A percentile compares a stretch with the other conserved stretches of the same genome.
These are phyloP conservation scores for Lordiphosa clarofinis DNA, from an alignment of 1,140 invertebrate genomes.

Conservation along the genomic window DNA sequence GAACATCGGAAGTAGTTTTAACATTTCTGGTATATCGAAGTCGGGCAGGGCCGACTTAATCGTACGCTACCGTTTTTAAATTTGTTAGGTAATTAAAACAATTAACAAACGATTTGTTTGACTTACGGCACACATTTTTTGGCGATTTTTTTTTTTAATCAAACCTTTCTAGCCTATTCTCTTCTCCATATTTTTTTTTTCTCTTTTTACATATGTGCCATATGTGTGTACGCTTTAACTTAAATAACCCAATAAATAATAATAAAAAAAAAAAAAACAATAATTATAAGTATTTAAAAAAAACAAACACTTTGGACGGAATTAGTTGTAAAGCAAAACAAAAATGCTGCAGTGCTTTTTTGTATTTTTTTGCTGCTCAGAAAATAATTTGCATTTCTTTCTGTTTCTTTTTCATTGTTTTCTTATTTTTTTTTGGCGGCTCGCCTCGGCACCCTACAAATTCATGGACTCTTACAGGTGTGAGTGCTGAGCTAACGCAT, in stretches of 20 bases:
- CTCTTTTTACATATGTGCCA: not conserved
- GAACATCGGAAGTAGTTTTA: no score
- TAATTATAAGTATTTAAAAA: no score
- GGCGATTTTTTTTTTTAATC: conserved; percentile 61
- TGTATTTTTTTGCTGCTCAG: not conserved
- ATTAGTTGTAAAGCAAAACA: conserved; percentile 43
- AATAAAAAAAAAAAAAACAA: no score
- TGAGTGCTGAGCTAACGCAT: conserved; percentile 38
- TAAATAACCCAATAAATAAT: no score
- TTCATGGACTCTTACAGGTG: conserved; percentile 23
- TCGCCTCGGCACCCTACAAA: conserved; percentile 25
- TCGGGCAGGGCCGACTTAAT: no score
- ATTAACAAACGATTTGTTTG: conserved; percentile 68
- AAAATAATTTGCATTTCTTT: conserved; percentile 3
- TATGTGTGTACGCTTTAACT: conserved; percentile 7
- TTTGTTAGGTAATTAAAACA: no score
- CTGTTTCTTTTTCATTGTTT: conserved; percentile 1
- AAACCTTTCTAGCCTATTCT: conserved; percentile 51
- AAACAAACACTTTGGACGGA: no score
- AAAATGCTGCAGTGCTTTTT: conserved; percentile 23
- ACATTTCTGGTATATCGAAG: no score
- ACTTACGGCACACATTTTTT: conserved; percentile 32
- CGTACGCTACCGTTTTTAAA: no score
- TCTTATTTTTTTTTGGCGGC: conserved; percentile 16
- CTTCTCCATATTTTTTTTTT: conserved; percentile 53